Evolutionary conservation across 2,888 invertebrate species (phyloP).

Genomic region (Troides aeacus): DNA sequence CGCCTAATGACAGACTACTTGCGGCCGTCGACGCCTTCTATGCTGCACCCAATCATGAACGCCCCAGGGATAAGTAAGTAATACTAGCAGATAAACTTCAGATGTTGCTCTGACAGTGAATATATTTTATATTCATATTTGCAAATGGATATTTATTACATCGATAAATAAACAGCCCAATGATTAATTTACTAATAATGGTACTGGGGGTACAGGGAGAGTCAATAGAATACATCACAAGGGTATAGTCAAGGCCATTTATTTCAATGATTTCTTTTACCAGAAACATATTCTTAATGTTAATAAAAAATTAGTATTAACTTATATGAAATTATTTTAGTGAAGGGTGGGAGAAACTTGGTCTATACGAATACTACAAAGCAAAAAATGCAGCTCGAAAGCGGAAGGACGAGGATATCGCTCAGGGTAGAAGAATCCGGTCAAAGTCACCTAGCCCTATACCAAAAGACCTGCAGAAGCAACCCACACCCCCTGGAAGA

Average conservation of each 20-base stretch:
- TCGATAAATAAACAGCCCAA: no score
- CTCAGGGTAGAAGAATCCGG: constrained; percentile 83
- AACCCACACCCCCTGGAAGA: constrained; percentile 86
- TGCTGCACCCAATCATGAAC: constrained; percentile 95
- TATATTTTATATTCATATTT: no score
- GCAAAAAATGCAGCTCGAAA: constrained; percentile 95
- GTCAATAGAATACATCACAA: no score
- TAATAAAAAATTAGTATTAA: not conserved
- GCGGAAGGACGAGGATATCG: constrained; percentile 91
- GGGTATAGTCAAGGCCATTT: no score
- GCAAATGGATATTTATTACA: no score
- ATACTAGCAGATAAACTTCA: not conserved
- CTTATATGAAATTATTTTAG: constrained; percentile 59
- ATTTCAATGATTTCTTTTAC: no score
- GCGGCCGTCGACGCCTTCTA: constrained; percentile 98
- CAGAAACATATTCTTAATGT: no score
- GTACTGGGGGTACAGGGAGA: no score
- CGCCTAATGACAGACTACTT: constrained; percentile 94
- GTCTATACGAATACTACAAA: constrained; percentile 98
- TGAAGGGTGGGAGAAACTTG: constrained; percentile 99
- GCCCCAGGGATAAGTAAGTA: constrained; percentile 92
- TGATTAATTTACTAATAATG: no score
- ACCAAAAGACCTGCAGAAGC: constrained; percentile 85
- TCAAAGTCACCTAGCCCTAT: constrained; percentile 91
- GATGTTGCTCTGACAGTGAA: not conserved